A percentile compares a stretch with the other conserved stretches of the same genome.
These are phyloP conservation scores for Gephyroberyx darwinii DNA, from an alignment of 2,797 vertebrate species.

Conservation along the genomic window DNA sequence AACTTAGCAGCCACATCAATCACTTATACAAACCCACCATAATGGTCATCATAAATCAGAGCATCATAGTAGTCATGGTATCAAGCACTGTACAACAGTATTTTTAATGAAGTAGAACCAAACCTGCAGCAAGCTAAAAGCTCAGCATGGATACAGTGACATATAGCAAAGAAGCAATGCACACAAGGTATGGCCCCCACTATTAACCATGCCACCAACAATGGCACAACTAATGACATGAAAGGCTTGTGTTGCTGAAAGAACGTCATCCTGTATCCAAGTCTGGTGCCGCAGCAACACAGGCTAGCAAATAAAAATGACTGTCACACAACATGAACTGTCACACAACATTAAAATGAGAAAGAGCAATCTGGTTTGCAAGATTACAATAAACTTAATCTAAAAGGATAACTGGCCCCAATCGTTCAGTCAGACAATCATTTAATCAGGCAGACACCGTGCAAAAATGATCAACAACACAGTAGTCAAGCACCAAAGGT, in stretches of 20 bases:
- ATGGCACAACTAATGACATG: conserved; percentile 61
- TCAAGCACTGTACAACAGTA: conserved; percentile 2
- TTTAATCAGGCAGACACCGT: conserved; percentile 65
- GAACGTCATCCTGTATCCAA: conserved; percentile 66
- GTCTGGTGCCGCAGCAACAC: conserved; percentile 28
- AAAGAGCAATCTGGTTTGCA: conserved; percentile 69
- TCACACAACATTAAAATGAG: conserved; percentile 68
- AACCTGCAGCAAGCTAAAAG: conserved; percentile 15
- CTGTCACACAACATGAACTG: conserved; percentile 70
- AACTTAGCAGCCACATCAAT: neutral
- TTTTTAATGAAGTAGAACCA: conserved; percentile 1
- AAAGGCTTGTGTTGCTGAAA: conserved; percentile 54
- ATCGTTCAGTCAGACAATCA: conserved; percentile 63
- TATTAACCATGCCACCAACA: conserved; percentile 59
- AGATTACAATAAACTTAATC: conserved; percentile 72
- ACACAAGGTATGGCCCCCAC: conserved; percentile 47
- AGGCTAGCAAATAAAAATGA: conserved; percentile 56
- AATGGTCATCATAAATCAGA: neutral
- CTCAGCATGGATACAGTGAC: conserved; percentile 17
- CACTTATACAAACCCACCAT: neutral
- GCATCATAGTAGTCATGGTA: conserved; percentile 18
- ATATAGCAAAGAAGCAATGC: conserved; percentile 25
- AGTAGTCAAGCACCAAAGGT: neutral
- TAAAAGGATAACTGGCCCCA: conserved; percentile 74
- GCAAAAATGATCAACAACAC: conserved; percentile 19